Percentiles rank a stretch among this genome's conserved stretches.
phyloP scores from a whole-genome alignment of 2,888 invertebrate genomes.

The Candidula unifasciata region DNA sequence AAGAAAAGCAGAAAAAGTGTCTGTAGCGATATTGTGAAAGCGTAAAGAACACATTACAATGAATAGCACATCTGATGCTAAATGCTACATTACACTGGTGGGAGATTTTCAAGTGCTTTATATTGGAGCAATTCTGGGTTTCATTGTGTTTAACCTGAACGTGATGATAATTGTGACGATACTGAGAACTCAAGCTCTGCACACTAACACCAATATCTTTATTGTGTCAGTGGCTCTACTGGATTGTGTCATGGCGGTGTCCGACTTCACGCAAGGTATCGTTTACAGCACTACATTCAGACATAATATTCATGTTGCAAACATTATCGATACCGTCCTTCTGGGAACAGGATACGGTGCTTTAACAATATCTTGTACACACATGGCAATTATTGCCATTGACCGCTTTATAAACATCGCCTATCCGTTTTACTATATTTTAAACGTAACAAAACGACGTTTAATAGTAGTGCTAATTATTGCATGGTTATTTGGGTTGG shows the following conservation, averaged over 20 bases:
- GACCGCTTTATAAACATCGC: slow-evolving; percentile 26
- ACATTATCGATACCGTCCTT: background rate
- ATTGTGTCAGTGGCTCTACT: background rate
- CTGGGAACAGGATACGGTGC: background rate
- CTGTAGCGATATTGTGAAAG: too few species aligned
- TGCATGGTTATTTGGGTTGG: background rate
- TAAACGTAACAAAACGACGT: background rate
- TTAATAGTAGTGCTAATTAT: background rate
- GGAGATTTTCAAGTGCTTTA: background rate
- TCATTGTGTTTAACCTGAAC: background rate
- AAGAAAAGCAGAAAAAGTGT: too few species aligned
- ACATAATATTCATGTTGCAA: background rate
- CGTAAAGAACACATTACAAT: background rate
- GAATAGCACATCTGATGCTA: background rate
- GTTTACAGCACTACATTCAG: background rate
- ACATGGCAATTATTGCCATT: slow-evolving; percentile 8
- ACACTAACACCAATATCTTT: slow-evolving; percentile 10
- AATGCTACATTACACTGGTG: background rate
- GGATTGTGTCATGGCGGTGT: background rate
- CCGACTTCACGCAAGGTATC: background rate
- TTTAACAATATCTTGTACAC: background rate
- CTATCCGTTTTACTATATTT: slow-evolving; percentile 6
- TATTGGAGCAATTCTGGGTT: background rate
- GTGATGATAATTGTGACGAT: slow-evolving; percentile 1
- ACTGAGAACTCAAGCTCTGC: background rate